Percentiles rank a stretch among this genome's conserved stretches.
Evolutionary conservation across 2,888 invertebrate genomes (phyloP).

Genomic region (Cremastinae sp.): DNA sequence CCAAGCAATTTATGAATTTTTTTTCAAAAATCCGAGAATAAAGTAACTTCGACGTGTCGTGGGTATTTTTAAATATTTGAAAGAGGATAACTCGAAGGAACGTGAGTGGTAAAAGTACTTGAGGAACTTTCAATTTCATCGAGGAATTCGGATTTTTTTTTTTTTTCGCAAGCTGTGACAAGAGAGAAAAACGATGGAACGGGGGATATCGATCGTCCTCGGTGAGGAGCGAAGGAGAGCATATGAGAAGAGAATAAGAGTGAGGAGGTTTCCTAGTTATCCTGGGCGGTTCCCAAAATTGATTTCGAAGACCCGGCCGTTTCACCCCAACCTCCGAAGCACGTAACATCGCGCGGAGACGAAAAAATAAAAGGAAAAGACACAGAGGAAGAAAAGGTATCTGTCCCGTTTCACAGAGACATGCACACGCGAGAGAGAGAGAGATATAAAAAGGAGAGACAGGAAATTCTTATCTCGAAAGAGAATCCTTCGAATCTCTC

Average conservation of each 20-base stretch:
- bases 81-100: neutral
- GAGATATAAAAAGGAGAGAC: constrained; percentile 39
- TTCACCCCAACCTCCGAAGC: constrained; percentile 56
- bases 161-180: constrained; percentile 56
- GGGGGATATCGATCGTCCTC: constrained; percentile 60
- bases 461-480: constrained; percentile 72
- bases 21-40: too few species aligned
- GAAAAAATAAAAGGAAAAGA: constrained; percentile 6
- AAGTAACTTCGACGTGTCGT: too few species aligned
- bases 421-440: constrained; percentile 21
- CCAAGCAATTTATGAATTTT: too few species aligned
- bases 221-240: constrained; percentile 34
- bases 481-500: constrained; percentile 66
- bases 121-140: constrained; percentile 68
- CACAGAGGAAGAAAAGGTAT: constrained; percentile 4
- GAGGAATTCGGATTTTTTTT: constrained; percentile 39
- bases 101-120: constrained; percentile 1
- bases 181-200: constrained; percentile 10
- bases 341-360: constrained; percentile 36
- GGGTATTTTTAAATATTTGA: too few species aligned
- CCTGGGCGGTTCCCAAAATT: constrained; percentile 76
- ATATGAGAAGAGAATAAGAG: constrained; percentile 49
- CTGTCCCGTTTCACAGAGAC: constrained; percentile 46
- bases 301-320: constrained; percentile 74
- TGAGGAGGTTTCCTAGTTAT: constrained; percentile 67